Percentiles rank a stretch among this genome's conserved stretches.
These are phyloP conservation scores for Taphrorychus bicolor DNA, from an alignment of 2,888 invertebrate species.

Conservation along the genomic window DNA sequence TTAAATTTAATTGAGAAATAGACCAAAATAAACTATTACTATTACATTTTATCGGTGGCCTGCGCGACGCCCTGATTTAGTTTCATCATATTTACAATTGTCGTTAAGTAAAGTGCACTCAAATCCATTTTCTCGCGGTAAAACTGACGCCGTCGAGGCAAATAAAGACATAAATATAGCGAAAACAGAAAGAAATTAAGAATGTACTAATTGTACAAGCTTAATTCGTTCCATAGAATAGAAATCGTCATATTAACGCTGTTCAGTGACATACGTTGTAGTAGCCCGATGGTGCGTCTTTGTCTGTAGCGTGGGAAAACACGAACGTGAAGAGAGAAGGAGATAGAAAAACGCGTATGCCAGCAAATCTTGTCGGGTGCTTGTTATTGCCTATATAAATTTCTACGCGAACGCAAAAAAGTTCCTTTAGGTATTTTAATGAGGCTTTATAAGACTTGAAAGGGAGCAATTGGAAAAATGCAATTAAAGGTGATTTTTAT, in stretches of 20 bases:
- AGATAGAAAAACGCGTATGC: slow-evolving; percentile 39
- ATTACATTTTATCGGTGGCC: background rate
- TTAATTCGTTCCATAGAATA: slow-evolving; percentile 52
- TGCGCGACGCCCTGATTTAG: background rate
- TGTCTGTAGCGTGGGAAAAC: slow-evolving; percentile 11
- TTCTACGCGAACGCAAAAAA: slow-evolving; percentile 48
- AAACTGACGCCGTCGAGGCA: slow-evolving; percentile 25
- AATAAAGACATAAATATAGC: slow-evolving; percentile 54
- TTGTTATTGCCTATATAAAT: slow-evolving; percentile 52
- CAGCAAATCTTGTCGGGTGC: slow-evolving; percentile 48
- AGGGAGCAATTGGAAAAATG: slow-evolving; percentile 44
- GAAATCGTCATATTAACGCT: slow-evolving; percentile 56
- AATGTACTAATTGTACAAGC: slow-evolving; percentile 51
- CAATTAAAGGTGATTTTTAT: slow-evolving; percentile 43
- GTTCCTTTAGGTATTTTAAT: slow-evolving; percentile 49
- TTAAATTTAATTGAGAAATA: background rate
- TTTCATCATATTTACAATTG: background rate
- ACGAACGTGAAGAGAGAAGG: slow-evolving; percentile 8
- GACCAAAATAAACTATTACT: background rate
- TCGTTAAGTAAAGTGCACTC: background rate
- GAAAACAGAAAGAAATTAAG: slow-evolving; percentile 53
- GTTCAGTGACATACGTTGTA: slow-evolving; percentile 50
- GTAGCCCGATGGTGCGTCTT: slow-evolving; percentile 41
- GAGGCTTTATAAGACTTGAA: slow-evolving; percentile 46
- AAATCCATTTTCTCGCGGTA: background rate